Percentiles rank a stretch among this genome's conserved stretches.
Evolutionary conservation across 2,113 vertebrate species (phyloP).

Genomic region (Brevimyrus niger): DNA sequence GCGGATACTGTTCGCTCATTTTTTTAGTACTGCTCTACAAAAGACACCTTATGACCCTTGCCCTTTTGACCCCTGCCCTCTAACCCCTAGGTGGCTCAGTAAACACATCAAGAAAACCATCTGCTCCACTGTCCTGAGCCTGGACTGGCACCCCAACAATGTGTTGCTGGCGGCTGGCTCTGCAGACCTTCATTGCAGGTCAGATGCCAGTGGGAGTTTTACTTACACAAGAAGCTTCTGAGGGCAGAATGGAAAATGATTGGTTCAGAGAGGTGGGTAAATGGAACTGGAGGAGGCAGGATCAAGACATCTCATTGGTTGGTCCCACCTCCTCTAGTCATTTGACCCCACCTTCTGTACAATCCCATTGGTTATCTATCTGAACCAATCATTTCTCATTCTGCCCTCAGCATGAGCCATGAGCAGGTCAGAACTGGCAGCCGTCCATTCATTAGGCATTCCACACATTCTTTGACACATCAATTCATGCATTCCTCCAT

Average conservation of each 20-base stretch:
- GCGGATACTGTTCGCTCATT: background rate
- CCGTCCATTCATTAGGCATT: background rate
- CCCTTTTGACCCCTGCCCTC: background rate
- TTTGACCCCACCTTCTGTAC: too few relatives aligned
- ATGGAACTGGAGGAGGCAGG: too few relatives aligned
- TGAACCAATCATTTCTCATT: too few relatives aligned
- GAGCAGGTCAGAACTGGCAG: constrained; percentile 50
- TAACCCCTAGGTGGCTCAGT: constrained; percentile 63
- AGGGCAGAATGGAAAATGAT: too few relatives aligned
- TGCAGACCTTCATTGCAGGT: constrained; percentile 70
- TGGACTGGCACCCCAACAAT: constrained; percentile 73
- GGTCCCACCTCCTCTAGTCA: too few relatives aligned
- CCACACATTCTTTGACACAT: background rate
- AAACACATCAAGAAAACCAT: constrained; percentile 73
- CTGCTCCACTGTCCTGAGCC: constrained; percentile 62
- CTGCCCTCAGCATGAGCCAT: too few relatives aligned
- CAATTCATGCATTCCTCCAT: background rate
- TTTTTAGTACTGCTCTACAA: background rate
- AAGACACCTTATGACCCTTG: background rate
- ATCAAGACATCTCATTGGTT: too few relatives aligned
- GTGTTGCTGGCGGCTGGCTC: constrained; percentile 65
- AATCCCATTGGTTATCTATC: too few relatives aligned
- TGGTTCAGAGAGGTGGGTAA: too few relatives aligned
- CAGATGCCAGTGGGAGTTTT: background rate
- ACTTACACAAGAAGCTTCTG: too few relatives aligned